Conservation (phyloP, 2,113 vertebrate species). For the Phoenicopterus ruber region DNA sequence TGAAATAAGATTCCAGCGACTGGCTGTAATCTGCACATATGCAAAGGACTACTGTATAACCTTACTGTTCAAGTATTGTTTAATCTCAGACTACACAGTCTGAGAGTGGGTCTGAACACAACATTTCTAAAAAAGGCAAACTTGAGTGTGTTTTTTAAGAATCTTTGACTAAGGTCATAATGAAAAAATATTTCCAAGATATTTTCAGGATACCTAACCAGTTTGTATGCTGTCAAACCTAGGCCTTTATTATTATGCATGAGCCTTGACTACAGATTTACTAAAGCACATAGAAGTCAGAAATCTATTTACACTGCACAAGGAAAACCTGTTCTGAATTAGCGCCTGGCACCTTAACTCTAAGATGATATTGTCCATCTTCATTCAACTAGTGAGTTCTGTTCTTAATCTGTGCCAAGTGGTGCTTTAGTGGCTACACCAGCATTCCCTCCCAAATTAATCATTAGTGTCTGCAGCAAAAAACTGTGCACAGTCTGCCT, state of each 20-base stretch:
- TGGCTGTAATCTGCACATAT: neutral
- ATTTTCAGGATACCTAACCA: too few relatives aligned
- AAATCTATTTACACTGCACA: neutral
- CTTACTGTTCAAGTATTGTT: neutral
- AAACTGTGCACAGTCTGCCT: neutral
- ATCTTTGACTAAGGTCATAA: neutral
- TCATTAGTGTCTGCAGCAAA: neutral
- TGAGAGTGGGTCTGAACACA: neutral
- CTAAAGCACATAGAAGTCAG: neutral
- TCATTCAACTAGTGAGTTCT: too few relatives aligned
- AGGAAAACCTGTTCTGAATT: too few relatives aligned
- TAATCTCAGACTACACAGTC: too few relatives aligned
- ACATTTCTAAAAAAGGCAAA: accelerated
- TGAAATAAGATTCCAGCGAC: neutral
- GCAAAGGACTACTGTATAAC: neutral
- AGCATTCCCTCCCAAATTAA: neutral
- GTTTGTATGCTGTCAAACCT: accelerated
- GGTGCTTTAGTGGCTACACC: accelerated
- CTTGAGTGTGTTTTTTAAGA: too few relatives aligned
- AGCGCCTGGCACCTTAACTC: neutral
- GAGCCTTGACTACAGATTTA: neutral
- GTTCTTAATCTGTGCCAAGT: neutral
- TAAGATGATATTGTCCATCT: accelerated
- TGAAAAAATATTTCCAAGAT: neutral
- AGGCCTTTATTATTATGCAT: accelerated